Conservation (phyloP, 2,113 vertebrate genomes). For the Entomyzon cyanotis region DNA sequence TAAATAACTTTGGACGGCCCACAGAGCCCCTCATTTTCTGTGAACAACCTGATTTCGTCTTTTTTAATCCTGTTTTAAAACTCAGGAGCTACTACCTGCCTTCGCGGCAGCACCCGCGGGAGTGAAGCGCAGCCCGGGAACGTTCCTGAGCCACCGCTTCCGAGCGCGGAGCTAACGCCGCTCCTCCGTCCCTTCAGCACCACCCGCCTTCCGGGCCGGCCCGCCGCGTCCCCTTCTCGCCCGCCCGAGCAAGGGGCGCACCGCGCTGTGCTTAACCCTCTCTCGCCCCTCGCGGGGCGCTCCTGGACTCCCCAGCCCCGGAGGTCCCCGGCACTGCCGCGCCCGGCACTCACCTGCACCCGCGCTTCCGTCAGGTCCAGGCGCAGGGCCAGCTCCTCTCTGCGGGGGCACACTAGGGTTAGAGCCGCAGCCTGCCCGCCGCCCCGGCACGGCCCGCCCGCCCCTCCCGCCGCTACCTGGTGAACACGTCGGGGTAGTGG, state of each 20-base stretch:
- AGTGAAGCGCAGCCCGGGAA: rapidly evolving
- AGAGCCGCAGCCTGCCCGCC: background rate
- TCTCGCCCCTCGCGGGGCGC: background rate
- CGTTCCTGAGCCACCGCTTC: background rate
- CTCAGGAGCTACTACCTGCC: background rate
- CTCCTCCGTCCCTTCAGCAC: background rate
- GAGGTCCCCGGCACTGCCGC: background rate
- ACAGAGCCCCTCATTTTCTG: background rate
- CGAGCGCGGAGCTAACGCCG: background rate
- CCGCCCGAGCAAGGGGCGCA: background rate
- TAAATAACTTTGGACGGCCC: background rate
- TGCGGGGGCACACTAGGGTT: slow-evolving; percentile 15
- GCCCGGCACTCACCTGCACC: slow-evolving; percentile 69
- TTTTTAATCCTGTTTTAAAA: background rate
- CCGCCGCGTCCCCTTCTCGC: rapidly evolving
- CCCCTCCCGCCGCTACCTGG: slow-evolving; percentile 56
- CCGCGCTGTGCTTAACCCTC: rapidly evolving
- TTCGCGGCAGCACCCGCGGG: background rate
- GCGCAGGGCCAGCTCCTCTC: slow-evolving; percentile 73
- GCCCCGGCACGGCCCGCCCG: background rate
- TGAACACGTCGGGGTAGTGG: slow-evolving; percentile 72
- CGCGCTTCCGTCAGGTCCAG: slow-evolving; percentile 75
- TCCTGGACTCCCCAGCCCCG: background rate
- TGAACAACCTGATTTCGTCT: background rate
- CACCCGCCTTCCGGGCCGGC: no score